phyloP scores from a whole-genome alignment of 2,113 vertebrate species.

The Mesembrinibis cayennensis region DNA sequence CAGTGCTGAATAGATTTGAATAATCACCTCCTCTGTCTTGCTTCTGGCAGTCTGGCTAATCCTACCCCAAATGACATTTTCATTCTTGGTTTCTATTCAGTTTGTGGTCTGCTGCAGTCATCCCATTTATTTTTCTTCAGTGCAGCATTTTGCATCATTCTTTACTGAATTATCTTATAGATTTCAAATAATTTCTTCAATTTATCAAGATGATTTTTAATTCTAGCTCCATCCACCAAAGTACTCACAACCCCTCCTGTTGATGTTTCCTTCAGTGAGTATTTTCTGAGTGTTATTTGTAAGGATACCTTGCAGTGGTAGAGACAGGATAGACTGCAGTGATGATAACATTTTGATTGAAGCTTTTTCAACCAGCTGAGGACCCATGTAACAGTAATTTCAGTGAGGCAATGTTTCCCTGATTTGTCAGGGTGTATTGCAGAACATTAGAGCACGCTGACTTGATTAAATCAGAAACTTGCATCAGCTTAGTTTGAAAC shows the following conservation, averaged over 20 bases:
- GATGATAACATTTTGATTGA: background rate
- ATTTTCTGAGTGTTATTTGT: background rate
- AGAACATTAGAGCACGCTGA: background rate
- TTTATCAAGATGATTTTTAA: background rate
- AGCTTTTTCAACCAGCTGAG: background rate
- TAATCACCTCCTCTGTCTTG: background rate
- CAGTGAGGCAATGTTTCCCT: background rate
- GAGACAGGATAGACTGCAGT: background rate
- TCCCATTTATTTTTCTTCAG: background rate
- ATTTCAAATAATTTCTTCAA: background rate
- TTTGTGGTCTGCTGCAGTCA: background rate
- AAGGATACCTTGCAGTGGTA: background rate
- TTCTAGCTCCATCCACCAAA: background rate
- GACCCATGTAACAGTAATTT: background rate
- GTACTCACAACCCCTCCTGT: background rate
- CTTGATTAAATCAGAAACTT: background rate
- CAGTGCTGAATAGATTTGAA: background rate
- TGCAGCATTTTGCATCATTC: background rate
- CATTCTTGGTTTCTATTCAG: background rate
- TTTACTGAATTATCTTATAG: background rate
- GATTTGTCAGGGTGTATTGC: background rate
- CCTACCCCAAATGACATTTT: slow-evolving; percentile 6
- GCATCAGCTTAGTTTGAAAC: background rate
- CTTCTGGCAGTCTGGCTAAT: background rate
- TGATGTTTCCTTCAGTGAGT: background rate